Percentiles rank a stretch among this genome's conserved stretches.
Evolutionary conservation across 2,797 vertebrate species (phyloP).

Genomic region (Chaetophractus vellerosus): DNA sequence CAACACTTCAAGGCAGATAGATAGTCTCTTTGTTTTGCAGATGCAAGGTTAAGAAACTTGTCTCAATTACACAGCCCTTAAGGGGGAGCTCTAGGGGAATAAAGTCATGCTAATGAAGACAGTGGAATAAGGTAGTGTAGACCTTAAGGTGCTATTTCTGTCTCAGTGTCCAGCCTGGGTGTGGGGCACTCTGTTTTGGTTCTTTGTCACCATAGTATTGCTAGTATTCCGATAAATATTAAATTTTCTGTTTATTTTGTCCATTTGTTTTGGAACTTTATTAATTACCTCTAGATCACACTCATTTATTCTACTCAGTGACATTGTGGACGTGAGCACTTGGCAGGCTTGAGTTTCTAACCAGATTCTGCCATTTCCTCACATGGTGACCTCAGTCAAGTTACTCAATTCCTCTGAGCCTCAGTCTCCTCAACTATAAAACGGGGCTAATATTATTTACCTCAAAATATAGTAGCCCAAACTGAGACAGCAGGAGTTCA

Average conservation of each 20-base stretch:
- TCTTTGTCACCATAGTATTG: not conserved
- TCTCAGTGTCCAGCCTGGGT: not conserved
- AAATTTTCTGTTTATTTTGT: not conserved
- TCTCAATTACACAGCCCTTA: not conserved
- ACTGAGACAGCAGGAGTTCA: not conserved
- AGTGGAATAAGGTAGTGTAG: too few species aligned
- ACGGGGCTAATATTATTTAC: not conserved
- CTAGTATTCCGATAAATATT: not conserved
- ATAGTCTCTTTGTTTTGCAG: not conserved
- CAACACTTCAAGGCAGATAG: not conserved
- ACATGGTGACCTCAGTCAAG: not conserved
- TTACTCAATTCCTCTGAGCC: not conserved
- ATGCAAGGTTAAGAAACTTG: not conserved
- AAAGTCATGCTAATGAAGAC: not conserved
- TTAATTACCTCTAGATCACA: not conserved
- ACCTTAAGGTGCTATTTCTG: not conserved
- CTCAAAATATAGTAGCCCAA: not conserved
- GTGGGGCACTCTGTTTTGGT: not conserved
- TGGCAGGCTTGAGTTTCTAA: not conserved
- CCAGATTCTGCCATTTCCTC: not conserved
- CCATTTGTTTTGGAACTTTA: constrained; percentile 13
- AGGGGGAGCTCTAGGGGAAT: not conserved
- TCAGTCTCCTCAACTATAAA: not conserved
- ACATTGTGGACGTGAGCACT: not conserved
- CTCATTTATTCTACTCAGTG: not conserved